Evolutionary conservation across 1,140 invertebrate species (phyloP), one percentile per base, ranked within the genome.

Genomic region (Nilaparvata lugens): DNA sequence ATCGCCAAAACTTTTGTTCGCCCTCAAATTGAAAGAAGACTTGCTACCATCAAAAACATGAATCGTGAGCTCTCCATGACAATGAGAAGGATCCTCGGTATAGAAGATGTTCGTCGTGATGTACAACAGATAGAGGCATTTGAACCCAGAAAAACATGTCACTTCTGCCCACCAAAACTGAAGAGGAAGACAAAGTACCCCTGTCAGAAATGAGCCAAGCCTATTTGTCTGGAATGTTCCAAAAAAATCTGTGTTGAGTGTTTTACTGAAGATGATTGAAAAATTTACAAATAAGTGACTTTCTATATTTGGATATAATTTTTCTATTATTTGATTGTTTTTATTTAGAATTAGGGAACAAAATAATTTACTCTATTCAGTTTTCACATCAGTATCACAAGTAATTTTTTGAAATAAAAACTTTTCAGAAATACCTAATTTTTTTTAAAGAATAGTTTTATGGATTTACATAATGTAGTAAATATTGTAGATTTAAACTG

Each of bases 181-280:
- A n/a, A n/a, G n/a, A n/a, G n/a, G n/a, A 40, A n/a, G 38, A 40
- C 38, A 9, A 40, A n/a, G n/a, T 40, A 40, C n/a, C 38, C 38
- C n/a, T 40, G 38, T 40, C n/a, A 40, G 38, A 9, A 40, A 40
- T 40, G 38, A 9, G 38, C 9, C 9, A n/a, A 9, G n/a, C 9
- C 38, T n/a, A 40, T 40, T 40, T 40, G 38, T n/a, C 38, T 40
- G n/a, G 38, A n/a, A 40, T 40, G 38, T n/a, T 40, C 38, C 9
- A 40, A 11, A n/a, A 40, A 40, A n/a, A 40, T 40, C 38, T 40
- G 38, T n/a, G n/a, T 53, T 1, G n/a, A 40, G 9, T 40, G 38
- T 40, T 40, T 40, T n/a, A 40, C 9, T 63, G 60, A 35, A 56
- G 48, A n/a, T 55, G 66, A 40, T 42, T 9, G n/a, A 40, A 40